phyloP scores from a whole-genome alignment of 2,888 invertebrate genomes.

The Drosophila cracens region DNA sequence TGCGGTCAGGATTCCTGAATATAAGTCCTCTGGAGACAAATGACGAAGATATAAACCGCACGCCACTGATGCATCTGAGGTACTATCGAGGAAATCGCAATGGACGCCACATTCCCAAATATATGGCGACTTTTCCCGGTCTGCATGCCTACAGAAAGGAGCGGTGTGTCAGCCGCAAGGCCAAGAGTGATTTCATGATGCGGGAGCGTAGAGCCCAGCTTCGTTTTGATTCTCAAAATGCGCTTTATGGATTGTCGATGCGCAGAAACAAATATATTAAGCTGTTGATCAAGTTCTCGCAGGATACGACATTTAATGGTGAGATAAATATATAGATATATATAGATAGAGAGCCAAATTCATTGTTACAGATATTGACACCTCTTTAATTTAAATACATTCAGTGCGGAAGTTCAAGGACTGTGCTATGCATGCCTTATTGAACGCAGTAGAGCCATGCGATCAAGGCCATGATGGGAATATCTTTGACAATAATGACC shows the following conservation, averaged over 20 bases:
- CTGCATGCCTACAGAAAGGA: slow-evolving; percentile 44
- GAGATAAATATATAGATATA: background rate
- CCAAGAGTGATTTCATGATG: slow-evolving; percentile 1
- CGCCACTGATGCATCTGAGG: background rate
- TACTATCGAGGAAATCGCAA: slow-evolving; percentile 1
- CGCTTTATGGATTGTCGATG: slow-evolving; percentile 36
- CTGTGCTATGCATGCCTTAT: no score
- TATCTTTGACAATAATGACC: slow-evolving; percentile 22
- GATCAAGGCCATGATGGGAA: slow-evolving; percentile 26
- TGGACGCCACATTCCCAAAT: slow-evolving; percentile 43
- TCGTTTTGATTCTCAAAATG: background rate
- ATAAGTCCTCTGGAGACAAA: background rate
- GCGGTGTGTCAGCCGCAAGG: background rate
- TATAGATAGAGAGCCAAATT: background rate
- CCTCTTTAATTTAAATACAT: background rate
- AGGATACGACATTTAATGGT: background rate
- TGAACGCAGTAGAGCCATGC: slow-evolving; percentile 46
- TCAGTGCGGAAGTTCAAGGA: background rate
- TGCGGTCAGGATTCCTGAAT: background rate
- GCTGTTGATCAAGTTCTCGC: slow-evolving; percentile 2
- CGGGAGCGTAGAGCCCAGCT: slow-evolving; percentile 22
- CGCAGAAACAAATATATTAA: slow-evolving; percentile 6
- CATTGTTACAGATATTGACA: background rate
- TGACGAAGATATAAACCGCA: slow-evolving; percentile 25
- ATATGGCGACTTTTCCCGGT: slow-evolving; percentile 47